Percentiles rank a stretch among this genome's conserved stretches.
Evolutionary conservation across 2,888 invertebrate genomes (phyloP).

Genomic region (Nasonovia ribisnigri): DNA sequence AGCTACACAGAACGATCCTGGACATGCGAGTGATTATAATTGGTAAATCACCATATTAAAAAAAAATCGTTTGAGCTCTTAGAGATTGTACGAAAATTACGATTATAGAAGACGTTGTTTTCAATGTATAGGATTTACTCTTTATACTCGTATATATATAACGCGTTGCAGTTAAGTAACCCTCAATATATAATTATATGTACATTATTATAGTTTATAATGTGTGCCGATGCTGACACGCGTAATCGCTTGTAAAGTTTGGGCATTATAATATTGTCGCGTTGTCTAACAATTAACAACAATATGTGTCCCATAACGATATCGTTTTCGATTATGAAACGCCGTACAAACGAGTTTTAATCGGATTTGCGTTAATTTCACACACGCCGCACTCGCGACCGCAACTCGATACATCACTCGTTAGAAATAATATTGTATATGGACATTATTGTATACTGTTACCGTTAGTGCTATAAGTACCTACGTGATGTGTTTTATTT

Average conservation of each 20-base stretch:
- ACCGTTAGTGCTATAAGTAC: neutral
- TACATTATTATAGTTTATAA: neutral
- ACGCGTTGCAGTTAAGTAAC: neutral
- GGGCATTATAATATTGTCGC: neutral
- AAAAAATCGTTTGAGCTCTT: neutral
- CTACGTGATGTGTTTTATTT: neutral
- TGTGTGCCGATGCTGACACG: neutral
- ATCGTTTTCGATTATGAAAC: conserved; percentile 18
- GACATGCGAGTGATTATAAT: neutral
- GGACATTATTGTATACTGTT: neutral
- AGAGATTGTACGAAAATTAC: neutral
- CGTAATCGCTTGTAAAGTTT: conserved; percentile 12
- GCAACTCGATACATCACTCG: neutral
- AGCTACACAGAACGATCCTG: neutral
- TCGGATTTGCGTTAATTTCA: conserved; percentile 6
- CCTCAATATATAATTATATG: neutral
- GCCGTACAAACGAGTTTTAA: neutral
- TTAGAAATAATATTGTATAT: neutral
- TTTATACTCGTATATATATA: neutral
- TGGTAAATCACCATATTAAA: neutral
- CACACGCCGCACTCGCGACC: neutral
- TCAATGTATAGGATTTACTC: neutral
- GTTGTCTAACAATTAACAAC: neutral
- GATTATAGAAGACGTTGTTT: neutral
- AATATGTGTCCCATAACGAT: neutral